A percentile compares a stretch with the other conserved stretches of the same genome.
Conservation (phyloP, 2,113 vertebrate genomes). For the Romanogobio albipinnatus region DNA sequence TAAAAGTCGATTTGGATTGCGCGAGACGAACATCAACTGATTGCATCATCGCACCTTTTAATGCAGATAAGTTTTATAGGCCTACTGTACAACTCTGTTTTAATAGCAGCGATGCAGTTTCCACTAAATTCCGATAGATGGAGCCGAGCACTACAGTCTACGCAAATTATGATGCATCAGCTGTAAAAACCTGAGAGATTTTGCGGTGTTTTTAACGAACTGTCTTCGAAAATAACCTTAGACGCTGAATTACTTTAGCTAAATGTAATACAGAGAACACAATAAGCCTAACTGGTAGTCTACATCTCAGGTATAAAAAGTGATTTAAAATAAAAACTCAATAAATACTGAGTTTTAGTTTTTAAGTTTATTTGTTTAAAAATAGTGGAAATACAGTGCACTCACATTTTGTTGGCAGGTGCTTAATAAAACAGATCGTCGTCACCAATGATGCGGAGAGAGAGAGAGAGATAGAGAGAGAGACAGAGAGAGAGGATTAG, state of each 20-base stretch:
- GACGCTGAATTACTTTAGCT: background rate
- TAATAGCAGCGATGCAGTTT: background rate
- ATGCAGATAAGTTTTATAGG: background rate
- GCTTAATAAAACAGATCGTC: conserved; percentile 35
- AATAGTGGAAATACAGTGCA: conserved; percentile 14
- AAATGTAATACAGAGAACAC: background rate
- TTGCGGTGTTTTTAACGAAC: background rate
- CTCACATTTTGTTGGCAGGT: conserved; percentile 53
- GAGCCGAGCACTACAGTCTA: background rate
- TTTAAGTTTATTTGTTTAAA: background rate
- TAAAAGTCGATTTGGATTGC: background rate
- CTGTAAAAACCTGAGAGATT: conserved; percentile 10
- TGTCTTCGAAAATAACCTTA: background rate
- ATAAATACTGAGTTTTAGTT: background rate
- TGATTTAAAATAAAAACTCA: background rate
- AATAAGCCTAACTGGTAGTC: background rate
- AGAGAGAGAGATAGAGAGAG: conserved; percentile 3
- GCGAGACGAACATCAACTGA: background rate
- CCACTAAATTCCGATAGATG: conserved; percentile 9
- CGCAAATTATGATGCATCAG: conserved; percentile 28
- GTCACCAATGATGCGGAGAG: conserved; percentile 38
- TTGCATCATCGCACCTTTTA: background rate
- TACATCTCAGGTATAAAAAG: background rate
- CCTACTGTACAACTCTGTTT: background rate
- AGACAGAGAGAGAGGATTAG: conserved; percentile 28